Evolutionary conservation across 2,113 vertebrate species (phyloP), one percentile per base, ranked within the genome.

Genomic region (Rhinolophus sinicus): DNA sequence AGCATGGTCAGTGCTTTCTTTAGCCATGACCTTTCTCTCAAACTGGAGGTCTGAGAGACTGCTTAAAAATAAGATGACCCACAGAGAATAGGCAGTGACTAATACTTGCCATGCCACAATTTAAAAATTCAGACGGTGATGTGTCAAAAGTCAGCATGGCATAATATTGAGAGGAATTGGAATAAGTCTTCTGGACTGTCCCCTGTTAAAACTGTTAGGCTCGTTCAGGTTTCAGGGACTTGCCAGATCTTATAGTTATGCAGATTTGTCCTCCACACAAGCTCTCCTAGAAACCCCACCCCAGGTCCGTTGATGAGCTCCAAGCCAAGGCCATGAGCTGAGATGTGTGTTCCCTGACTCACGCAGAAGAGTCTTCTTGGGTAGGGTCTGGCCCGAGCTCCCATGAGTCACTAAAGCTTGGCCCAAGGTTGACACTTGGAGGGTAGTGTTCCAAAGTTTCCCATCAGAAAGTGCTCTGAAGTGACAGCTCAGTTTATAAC

Each of bases 101-200:
- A 4, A 47, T 26, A 54, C 2, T 19, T 47, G 52, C 38, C n/a
- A 35, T 6, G 56, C 40, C n/a, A 44, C 90, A 75, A 90, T 26
- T 5, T 69, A 26, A 50, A 88, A 30, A 24, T 2, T 6, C 12
- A 50, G 81, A 65, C 40, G 77, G n/a, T 38, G 52, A 21, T n/a
- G 28, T 44, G 22, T 33, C 38, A 44, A 21, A 52, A 62, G 82
- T 33, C 64, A 50, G 62, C 30, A 13, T 3, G 33, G 38, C 16
- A 5, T 21, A 21, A 64, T 54, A 10, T 1, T 2, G 40, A n/a
- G 75, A 78, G 52, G 21, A 22, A 15, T 8, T 35, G 58, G 40
- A 72, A 4, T 3, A 35, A 35, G 6, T 30, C 35, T 77, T 52
- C 11, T 0, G 0, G 44, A 3, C 1, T 0, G 0, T 1, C 9